Evolutionary conservation across 2,888 invertebrate genomes (phyloP), one percentile per base, ranked within the genome.

Genomic region (Ochlodes sylvanus): DNA sequence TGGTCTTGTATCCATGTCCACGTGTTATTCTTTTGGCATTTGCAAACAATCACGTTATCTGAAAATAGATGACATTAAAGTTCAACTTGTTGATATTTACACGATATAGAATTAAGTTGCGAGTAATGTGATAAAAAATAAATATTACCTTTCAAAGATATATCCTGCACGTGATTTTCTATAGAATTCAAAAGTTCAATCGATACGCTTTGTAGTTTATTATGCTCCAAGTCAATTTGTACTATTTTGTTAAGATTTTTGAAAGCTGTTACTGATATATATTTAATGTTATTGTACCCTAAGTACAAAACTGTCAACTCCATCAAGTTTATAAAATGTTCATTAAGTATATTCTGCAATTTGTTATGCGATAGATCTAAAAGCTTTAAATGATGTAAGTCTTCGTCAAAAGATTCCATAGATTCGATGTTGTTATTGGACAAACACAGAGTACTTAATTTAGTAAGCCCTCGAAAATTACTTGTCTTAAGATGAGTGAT

Each of bases 1-100:
- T 98, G 97, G 87, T 97, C 97, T 81, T 97, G 95, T 76, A 98
- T 94, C 98, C 98, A 98, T 83, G 98, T 97, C 97, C 98, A 98
- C 44, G 98, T 95, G 85, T 98, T 97, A 85, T 97, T 97, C 77
- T 97, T 96, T 84, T 98, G 97, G 87, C 98, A 98, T 82, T 95
- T 97, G 90, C 98, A 98, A 80, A 96, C 95, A 81, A 98, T 94
- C 32, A 98, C 96, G 90, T 98, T 98, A 83, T 97, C 98, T 97
- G 94, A 56, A 89, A 68, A 12, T 1, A 57, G 27, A 52, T 1
- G 32, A 21, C 19, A 55, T 21, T 38, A 10, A 7, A 56, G 15
- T 58, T 1, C 5, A 34, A 41, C 14, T 7, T 7, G 2, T 52
- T 19, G 6, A 19, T 50, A 3, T 6, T 50, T 14, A 27, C 12